Percentiles rank a stretch among this genome's conserved stretches.
Conservation (phyloP, 2,888 invertebrate species). For the Cataglyphis albicans region DNA sequence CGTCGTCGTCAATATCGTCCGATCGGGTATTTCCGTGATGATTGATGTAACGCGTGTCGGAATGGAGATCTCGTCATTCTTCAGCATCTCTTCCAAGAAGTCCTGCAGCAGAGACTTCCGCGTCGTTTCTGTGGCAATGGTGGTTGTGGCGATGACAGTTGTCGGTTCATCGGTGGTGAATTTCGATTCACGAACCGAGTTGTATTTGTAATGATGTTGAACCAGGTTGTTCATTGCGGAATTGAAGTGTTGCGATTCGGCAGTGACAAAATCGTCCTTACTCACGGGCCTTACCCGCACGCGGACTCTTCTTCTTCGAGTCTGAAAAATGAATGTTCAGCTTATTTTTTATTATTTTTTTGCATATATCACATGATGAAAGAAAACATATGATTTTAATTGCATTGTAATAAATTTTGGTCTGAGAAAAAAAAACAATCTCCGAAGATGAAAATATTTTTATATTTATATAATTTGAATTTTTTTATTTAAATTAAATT, state of each 20-base stretch:
- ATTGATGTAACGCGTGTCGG: conserved; percentile 53
- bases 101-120: conserved; percentile 73
- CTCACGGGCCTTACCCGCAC: conserved; percentile 90
- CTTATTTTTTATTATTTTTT: background rate
- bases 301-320: conserved; percentile 91
- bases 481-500: background rate
- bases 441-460: background rate
- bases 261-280: conserved; percentile 90
- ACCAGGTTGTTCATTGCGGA: conserved; percentile 81
- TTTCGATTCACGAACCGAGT: conserved; percentile 58
- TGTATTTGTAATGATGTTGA: conserved; percentile 71
- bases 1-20: conserved; percentile 66
- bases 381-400: background rate
- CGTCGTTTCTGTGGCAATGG: conserved; percentile 25
- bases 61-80: conserved; percentile 63
- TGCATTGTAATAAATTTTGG: background rate
- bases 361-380: background rate
- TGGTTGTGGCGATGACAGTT: conserved; percentile 39
- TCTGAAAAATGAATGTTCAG: conserved; percentile 64
- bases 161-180: conserved; percentile 25
- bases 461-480: background rate
- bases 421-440: background rate
- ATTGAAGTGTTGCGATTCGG: conserved; percentile 92
- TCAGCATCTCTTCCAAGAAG: conserved; percentile 77
- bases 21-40: conserved; percentile 68